Percentiles rank a stretch among this genome's conserved stretches.
Evolutionary conservation across 2,797 vertebrate species (phyloP).

Genomic region (Megaceryle alcyon): DNA sequence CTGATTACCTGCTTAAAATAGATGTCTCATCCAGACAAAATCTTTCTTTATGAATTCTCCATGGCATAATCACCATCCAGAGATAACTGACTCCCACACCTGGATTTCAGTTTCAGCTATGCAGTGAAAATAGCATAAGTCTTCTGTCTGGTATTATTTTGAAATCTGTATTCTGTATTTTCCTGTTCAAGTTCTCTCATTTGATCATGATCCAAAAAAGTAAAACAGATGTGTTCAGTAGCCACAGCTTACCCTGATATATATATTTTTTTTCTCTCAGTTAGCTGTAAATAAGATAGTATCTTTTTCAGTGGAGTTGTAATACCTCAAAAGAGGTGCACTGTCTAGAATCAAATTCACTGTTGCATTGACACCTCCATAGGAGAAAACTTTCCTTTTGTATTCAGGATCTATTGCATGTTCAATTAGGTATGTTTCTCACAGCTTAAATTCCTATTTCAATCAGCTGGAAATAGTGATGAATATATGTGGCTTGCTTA

Average conservation of each 20-base stretch:
- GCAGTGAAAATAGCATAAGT: background rate
- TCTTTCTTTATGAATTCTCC: background rate
- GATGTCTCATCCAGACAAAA: background rate
- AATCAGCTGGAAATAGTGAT: background rate
- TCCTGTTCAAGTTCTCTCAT: background rate
- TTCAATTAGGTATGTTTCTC: background rate
- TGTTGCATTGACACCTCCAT: background rate
- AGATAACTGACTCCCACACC: background rate
- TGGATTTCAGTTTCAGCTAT: background rate
- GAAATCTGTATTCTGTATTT: background rate
- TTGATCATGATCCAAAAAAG: background rate
- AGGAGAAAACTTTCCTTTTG: background rate
- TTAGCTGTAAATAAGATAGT: background rate
- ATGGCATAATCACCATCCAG: background rate
- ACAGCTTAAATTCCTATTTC: background rate
- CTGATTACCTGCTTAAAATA: background rate
- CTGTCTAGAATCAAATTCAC: background rate
- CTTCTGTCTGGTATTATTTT: background rate
- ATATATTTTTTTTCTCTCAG: background rate
- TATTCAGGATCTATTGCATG: background rate
- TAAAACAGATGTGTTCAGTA: background rate
- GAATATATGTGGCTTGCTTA: background rate
- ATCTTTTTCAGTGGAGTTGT: background rate
- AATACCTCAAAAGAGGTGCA: background rate
- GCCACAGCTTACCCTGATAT: background rate